Conservation (phyloP, 1,140 invertebrate genomes). For the Frieseomelitta varia region DNA sequence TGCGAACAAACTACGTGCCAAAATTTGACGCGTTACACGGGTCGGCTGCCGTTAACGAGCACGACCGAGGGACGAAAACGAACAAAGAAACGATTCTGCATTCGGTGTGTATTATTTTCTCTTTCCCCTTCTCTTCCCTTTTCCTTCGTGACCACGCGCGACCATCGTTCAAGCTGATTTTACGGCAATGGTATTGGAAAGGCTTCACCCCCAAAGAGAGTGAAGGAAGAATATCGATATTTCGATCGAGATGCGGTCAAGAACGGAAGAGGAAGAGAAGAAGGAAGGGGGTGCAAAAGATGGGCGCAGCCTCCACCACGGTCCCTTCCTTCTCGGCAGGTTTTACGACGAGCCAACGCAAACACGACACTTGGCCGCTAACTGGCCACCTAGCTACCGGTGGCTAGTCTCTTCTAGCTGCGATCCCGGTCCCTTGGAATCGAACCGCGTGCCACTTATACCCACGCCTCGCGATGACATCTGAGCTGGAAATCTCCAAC, state of each 20-base stretch:
- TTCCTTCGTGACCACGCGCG: not conserved
- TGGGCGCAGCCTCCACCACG: slow-evolving; percentile 43
- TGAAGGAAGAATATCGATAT: slow-evolving; percentile 27
- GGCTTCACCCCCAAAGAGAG: not conserved
- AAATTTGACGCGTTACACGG: not conserved
- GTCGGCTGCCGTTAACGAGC: not conserved
- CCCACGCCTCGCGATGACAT: not conserved
- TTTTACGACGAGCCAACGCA: slow-evolving; percentile 76
- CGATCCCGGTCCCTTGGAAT: slow-evolving; percentile 37
- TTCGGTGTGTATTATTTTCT: slow-evolving; percentile 1
- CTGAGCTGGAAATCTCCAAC: too few relatives aligned
- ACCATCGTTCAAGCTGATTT: slow-evolving; percentile 4
- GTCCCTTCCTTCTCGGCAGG: slow-evolving; percentile 56
- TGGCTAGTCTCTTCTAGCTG: slow-evolving; percentile 56
- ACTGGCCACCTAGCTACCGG: slow-evolving; percentile 77
- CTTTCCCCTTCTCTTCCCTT: too few relatives aligned
- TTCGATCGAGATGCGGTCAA: not conserved
- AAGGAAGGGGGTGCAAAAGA: slow-evolving; percentile 48
- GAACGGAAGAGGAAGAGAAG: slow-evolving; percentile 22
- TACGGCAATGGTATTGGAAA: not conserved
- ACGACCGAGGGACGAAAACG: too few relatives aligned
- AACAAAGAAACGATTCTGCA: not conserved
- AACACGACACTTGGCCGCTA: slow-evolving; percentile 75
- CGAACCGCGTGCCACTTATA: slow-evolving; percentile 20
- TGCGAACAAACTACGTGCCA: not conserved